Base-by-base conservation (phyloP, 2,888 invertebrate genomes). In the Lutraria lutraria region DNA sequence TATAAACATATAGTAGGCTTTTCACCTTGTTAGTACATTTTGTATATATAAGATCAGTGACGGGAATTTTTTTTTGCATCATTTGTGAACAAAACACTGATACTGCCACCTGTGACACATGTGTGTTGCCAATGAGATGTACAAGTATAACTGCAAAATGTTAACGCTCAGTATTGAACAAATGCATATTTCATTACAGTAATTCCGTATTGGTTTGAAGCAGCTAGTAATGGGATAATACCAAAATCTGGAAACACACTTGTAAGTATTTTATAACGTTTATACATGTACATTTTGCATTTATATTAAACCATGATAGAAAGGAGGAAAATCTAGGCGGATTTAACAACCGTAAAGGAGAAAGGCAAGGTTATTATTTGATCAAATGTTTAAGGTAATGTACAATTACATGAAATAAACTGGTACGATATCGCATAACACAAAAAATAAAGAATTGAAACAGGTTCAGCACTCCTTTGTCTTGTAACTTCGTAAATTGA, bases 191-290 rank as follows among this genome's bases (percentile, higher is more conserved):
- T n/a, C 25, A 81, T 94, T 94, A 83, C 93, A 96, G 96, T 95
- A 19, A 86, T 96, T 72, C 94, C 95, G 72, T 95, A 95, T 89
- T 96, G 95, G 96, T 95, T 95, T 89, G 93, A 93, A 31, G 95
- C 95, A 31, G 95, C 93, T 0, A 83, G 93, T 2, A 87, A 83
- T n/a, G 94, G 94, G n/a, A 52, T 93, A 21, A 92, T 95, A 60
- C 93, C 94, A 31, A 92, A 90, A 79, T 53, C 85, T 19, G 94
- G 94, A 81, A 94, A 95, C 85, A 94, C 94, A 12, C 88, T 95
- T 92, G 96, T 95, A 92, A 93, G 94, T 91, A 29, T 8, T 34
- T 43, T 21, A 19, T 80, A 29, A 0, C 56, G 31, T 25, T 21
- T 19, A 15, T 56, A n/a, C n/a, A n/a, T n/a, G n/a, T n/a, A n/a